phyloP scores from a whole-genome alignment of 1,140 invertebrate species.

The Zelostemma sp. region DNA sequence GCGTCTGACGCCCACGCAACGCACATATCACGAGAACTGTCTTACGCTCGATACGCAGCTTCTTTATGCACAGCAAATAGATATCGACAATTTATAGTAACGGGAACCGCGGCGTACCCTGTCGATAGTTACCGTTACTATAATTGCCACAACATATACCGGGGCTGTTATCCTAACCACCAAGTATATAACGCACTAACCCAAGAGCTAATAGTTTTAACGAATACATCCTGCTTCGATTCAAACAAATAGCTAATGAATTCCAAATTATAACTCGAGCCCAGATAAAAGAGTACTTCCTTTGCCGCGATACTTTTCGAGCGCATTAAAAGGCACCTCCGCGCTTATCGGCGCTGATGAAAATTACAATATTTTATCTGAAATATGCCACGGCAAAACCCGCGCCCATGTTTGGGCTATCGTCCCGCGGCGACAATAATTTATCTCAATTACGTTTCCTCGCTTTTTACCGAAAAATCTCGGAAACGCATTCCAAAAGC shows the following conservation, averaged over 20 bases:
- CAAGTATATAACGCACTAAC: conserved; percentile 18
- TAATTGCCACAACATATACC: conserved; percentile 38
- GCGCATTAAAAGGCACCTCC: too few relatives aligned
- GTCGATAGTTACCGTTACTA: conserved; percentile 44
- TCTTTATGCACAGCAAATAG: conserved; percentile 38
- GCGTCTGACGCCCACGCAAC: conserved; percentile 1
- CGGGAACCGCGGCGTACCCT: conserved; percentile 35
- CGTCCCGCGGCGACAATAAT: too few relatives aligned
- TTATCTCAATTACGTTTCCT: too few relatives aligned
- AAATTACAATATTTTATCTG: too few relatives aligned
- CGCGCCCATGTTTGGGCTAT: too few relatives aligned
- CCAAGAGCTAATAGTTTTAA: conserved; percentile 18
- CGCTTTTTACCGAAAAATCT: too few relatives aligned
- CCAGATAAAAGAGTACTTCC: too few relatives aligned
- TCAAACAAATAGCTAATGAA: conserved; percentile 15
- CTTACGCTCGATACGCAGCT: conserved; percentile 33
- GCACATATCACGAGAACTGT: conserved; percentile 19
- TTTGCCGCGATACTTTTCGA: too few relatives aligned
- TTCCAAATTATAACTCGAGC: neutral
- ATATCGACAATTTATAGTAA: conserved; percentile 46
- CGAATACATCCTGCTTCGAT: conserved; percentile 36
- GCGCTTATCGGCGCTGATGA: too few relatives aligned
- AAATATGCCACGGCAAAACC: too few relatives aligned
- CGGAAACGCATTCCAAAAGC: too few relatives aligned
- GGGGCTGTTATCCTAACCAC: conserved; percentile 31